A percentile compares a stretch with the other conserved stretches of the same genome.
These are phyloP conservation scores for Rhipidura dahli DNA, from an alignment of 2,113 vertebrate species.

Conservation along the genomic window DNA sequence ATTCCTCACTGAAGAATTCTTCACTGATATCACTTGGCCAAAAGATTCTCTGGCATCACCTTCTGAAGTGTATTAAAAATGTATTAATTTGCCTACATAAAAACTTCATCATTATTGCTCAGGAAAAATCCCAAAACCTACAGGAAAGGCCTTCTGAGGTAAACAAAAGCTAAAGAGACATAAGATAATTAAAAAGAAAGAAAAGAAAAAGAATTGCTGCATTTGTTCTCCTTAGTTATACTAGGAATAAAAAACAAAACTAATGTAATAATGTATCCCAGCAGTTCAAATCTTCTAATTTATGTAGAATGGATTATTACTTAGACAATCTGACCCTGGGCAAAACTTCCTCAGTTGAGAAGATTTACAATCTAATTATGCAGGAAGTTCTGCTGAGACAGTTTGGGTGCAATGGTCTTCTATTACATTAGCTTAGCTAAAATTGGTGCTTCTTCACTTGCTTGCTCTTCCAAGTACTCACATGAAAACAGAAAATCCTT, in stretches of 20 bases:
- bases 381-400: constrained; percentile 67
- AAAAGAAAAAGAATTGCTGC: constrained; percentile 10
- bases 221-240: constrained; percentile 37
- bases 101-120: background rate
- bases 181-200: background rate
- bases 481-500: constrained; percentile 27
- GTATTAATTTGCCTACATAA: constrained; percentile 25
- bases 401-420: constrained; percentile 55
- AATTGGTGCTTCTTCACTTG: constrained; percentile 40
- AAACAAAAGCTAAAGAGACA: background rate
- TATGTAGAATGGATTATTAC: constrained; percentile 70
- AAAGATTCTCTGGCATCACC: background rate
- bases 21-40: background rate
- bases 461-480: constrained; percentile 41
- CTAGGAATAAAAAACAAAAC: constrained; percentile 35
- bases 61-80: constrained; percentile 39
- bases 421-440: constrained; percentile 61
- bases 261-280: constrained; percentile 53
- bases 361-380: constrained; percentile 69
- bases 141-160: constrained; percentile 12
- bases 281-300: constrained; percentile 64
- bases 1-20: background rate
- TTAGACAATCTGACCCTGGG: constrained; percentile 64
- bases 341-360: constrained; percentile 66
- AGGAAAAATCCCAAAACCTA: constrained; percentile 23